Conservation (phyloP, 1,140 invertebrate genomes). For the Littorina saxatilis region DNA sequence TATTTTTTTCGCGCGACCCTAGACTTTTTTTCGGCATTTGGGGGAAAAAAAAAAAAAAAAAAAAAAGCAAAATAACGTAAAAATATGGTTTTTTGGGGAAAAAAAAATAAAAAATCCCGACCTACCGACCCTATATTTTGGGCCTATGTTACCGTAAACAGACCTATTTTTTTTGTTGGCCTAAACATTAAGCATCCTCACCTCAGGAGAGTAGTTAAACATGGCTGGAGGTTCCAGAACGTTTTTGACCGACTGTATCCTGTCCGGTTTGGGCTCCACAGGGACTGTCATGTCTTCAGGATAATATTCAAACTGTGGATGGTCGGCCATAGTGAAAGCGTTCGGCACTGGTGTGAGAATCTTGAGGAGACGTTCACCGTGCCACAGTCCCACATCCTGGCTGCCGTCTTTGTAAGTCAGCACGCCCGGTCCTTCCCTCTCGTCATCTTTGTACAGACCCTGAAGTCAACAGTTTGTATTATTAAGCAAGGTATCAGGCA, state of each 20-base stretch:
- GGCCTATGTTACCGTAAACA: too few relatives aligned
- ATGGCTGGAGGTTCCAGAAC: conserved; percentile 46
- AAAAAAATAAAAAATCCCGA: too few relatives aligned
- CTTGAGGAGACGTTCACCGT: conserved; percentile 69
- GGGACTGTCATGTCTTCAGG: conserved; percentile 49
- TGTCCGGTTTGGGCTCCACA: neutral
- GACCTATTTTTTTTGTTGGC: too few relatives aligned
- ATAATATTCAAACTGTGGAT: conserved; percentile 69
- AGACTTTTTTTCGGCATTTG: too few relatives aligned
- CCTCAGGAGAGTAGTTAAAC: conserved; percentile 54
- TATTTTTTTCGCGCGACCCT: too few relatives aligned
- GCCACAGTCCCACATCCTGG: conserved; percentile 74
- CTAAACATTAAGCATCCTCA: too few relatives aligned
- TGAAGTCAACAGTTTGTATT: too few relatives aligned
- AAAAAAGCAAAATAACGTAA: too few relatives aligned
- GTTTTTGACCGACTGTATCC: conserved; percentile 37
- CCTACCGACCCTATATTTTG: too few relatives aligned
- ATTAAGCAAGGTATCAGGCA: too few relatives aligned
- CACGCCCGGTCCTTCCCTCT: conserved; percentile 72
- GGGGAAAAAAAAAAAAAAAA: too few relatives aligned
- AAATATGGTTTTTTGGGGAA: too few relatives aligned
- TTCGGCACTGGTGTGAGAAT: conserved; percentile 59
- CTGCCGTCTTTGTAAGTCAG: conserved; percentile 68
- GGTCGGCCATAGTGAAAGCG: conserved; percentile 66
- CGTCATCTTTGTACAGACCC: conserved; percentile 74